Base-by-base conservation (phyloP, 2,797 vertebrate genomes). In the Malacoraja senta region DNA sequence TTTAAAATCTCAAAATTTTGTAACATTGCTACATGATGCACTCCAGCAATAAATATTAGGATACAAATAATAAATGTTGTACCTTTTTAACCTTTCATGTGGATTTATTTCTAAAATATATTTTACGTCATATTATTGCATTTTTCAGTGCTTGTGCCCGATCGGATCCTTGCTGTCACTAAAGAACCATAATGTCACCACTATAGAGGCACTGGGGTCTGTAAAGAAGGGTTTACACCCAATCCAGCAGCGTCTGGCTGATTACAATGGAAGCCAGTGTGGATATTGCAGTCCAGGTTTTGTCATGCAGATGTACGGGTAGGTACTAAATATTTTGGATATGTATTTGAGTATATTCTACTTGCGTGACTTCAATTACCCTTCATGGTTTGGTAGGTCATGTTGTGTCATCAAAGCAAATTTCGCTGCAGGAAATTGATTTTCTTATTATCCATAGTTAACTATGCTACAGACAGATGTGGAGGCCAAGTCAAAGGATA, bases 251-350 rank as follows among this genome's bases (percentile, higher is more conserved):
- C 65, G 93, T 3, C 38, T 93, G 35, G 93, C 74, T 32, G 81
- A 93, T 35, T 91, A 93, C 38, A 86, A 93, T 91, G 93, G 81
- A n/a, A 88, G 81, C 58, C 93, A 93, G 71, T 93, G 93, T 93
- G 93, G 93, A 44, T 93, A 76, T 38, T 93, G 93, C 71, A 93
- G 68, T 15, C 93, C 93, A 44, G 93, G 93, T n/a, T 93, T 93
- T 78, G 74, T 93, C 81, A 93, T 93, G 93, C 93, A 93, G 86
- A 93, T 93, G 93, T 93, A 93, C 35, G 88, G 93, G 93, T 93
- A 78, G 74, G 93, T 65, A 53, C 35, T 44, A 44, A 2, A 35
- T 74, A 8, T 53, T 12, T 74, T 91, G 2, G 65, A 71, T 53
- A 26, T 71, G 24, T 44, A 26, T 9, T 6, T 38, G 72, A 91